A percentile compares a stretch with the other conserved stretches of the same genome.
Evolutionary conservation across 1,140 invertebrate species (phyloP).

Genomic region (Tachypleus tridentatus): DNA sequence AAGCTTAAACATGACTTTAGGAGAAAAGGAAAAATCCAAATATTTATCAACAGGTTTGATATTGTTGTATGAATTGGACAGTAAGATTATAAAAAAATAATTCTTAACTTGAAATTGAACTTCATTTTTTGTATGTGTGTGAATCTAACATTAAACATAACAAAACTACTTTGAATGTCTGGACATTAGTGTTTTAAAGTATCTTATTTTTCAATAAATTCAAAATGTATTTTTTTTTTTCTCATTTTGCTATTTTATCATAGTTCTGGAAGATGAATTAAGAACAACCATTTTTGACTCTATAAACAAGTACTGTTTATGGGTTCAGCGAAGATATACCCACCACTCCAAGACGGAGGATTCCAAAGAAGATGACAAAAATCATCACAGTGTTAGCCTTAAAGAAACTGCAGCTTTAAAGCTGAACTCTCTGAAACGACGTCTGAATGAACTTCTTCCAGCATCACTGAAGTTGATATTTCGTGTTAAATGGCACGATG

Average conservation of each 20-base stretch:
- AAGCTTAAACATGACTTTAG: conserved; percentile 52
- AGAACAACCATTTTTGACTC: conserved; percentile 15
- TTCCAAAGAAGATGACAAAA: conserved; percentile 7
- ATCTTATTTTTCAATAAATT: too few species aligned
- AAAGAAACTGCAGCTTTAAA: conserved; percentile 7
- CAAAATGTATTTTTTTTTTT: too few species aligned
- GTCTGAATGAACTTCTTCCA: conserved; percentile 40
- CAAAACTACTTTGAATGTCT: too few species aligned
- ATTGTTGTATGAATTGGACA: too few species aligned
- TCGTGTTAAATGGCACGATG: conserved; percentile 42
- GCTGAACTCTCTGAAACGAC: conserved; percentile 1
- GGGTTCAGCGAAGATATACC: conserved; percentile 14
- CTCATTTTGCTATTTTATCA: too few species aligned
- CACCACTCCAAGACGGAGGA: conserved; percentile 14
- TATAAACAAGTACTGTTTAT: conserved; percentile 31
- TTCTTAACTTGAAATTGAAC: too few species aligned
- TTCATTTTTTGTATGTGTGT: too few species aligned
- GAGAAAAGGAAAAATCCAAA: conserved; percentile 56
- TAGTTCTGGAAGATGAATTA: conserved; percentile 21
- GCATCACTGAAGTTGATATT: conserved; percentile 49
- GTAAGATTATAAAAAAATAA: too few species aligned
- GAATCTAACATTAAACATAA: too few species aligned
- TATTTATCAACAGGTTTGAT: conserved; percentile 58
- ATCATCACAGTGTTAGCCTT: background rate
- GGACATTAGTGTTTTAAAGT: too few species aligned